Evolutionary conservation across 2,888 invertebrate species (phyloP).

Genomic region (Minunthozetes semirufus): DNA sequence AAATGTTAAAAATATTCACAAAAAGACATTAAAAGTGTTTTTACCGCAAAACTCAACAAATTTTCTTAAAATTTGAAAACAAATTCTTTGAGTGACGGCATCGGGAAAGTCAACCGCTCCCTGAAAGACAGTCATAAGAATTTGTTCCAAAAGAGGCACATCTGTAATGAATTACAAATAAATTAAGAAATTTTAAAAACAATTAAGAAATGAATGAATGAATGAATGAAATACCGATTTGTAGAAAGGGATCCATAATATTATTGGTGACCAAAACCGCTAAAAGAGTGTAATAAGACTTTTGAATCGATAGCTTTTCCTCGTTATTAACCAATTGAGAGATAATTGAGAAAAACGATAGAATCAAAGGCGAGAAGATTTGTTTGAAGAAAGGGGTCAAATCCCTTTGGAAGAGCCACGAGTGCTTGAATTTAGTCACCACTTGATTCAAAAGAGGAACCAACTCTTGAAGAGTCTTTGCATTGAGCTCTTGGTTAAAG

Average conservation of each 20-base stretch:
- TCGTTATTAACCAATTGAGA: constrained; percentile 52
- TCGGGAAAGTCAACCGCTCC: constrained; percentile 53
- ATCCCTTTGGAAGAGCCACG: constrained; percentile 50
- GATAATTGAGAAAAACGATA: constrained; percentile 51
- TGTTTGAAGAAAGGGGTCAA: constrained; percentile 52
- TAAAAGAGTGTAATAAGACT: constrained; percentile 53
- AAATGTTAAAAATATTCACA: background rate
- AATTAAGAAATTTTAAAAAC: background rate
- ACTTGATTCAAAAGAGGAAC: constrained; percentile 56
- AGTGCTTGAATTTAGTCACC: constrained; percentile 55
- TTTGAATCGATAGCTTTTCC: constrained; percentile 51
- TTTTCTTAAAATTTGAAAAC: constrained; percentile 51
- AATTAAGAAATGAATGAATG: no score
- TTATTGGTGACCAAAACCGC: constrained; percentile 52
- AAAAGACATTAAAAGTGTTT: constrained; percentile 30
- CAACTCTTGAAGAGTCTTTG: constrained; percentile 51
- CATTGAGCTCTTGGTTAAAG: constrained; percentile 36
- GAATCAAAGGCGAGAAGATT: constrained; percentile 53
- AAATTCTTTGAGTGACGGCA: constrained; percentile 53
- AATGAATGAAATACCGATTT: constrained; percentile 43
- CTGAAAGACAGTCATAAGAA: constrained; percentile 52
- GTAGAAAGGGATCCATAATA: constrained; percentile 50
- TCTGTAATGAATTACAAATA: constrained; percentile 44
- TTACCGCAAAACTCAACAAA: constrained; percentile 52
- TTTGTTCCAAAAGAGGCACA: constrained; percentile 44